phyloP scores from a whole-genome alignment of 2,888 invertebrate species.

The Hemicrepidius hirtus region DNA sequence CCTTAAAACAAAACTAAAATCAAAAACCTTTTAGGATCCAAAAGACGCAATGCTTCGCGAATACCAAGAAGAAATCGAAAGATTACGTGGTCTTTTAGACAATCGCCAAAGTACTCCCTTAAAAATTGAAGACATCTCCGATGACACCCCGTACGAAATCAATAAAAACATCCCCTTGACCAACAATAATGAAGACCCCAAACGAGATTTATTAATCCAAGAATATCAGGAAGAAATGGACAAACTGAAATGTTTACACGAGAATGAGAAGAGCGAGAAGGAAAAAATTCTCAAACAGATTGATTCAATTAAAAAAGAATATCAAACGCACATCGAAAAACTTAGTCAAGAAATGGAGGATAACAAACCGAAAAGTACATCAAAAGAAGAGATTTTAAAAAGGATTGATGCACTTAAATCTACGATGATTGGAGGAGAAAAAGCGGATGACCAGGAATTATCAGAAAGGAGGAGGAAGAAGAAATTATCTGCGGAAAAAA shows the following conservation, averaged over 20 bases:
- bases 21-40: slow-evolving; percentile 78
- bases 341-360: slow-evolving; percentile 77
- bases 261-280: slow-evolving; percentile 69
- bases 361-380: slow-evolving; percentile 74
- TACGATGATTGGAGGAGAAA: slow-evolving; percentile 87
- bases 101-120: slow-evolving; percentile 58
- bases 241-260: slow-evolving; percentile 69
- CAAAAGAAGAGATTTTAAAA: slow-evolving; percentile 70
- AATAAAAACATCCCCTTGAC: slow-evolving; percentile 55
- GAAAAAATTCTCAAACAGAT: slow-evolving; percentile 70
- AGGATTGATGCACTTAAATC: slow-evolving; percentile 77
- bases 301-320: slow-evolving; percentile 75
- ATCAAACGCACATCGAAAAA: slow-evolving; percentile 75
- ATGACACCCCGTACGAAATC: slow-evolving; percentile 43
- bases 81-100: slow-evolving; percentile 78
- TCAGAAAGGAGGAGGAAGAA: slow-evolving; percentile 81
- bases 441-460: slow-evolving; percentile 81
- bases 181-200: slow-evolving; percentile 63
- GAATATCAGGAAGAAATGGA: slow-evolving; percentile 76
- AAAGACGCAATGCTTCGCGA: slow-evolving; percentile 90
- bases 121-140: slow-evolving; percentile 61
- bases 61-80: slow-evolving; percentile 88
- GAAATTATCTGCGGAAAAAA: slow-evolving; percentile 81
- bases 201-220: slow-evolving; percentile 69
- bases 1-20: too few relatives aligned